Base-by-base conservation (phyloP, 2,888 invertebrate species). In the Clepsis dumicolana region DNA sequence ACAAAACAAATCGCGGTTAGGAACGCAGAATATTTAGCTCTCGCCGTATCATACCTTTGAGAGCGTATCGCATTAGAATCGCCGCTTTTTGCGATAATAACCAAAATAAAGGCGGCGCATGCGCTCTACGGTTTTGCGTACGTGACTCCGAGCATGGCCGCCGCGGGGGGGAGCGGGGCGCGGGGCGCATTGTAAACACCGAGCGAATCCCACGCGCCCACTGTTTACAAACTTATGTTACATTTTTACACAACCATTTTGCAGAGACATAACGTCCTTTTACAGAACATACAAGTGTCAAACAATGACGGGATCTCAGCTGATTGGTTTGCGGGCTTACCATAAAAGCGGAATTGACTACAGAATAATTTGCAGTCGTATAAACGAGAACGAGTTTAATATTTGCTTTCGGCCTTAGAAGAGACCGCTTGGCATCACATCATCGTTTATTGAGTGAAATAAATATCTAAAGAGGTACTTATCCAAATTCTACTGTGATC, bases 111-210 rank as follows among this genome's bases (percentile, higher is more conserved):
- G 83, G 74, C 73, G 75, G 77, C 92, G 90, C 91, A 87, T 88
- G 91, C 92, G 92, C 88, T 50, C 41, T 79, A 75, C 65, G 72
- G 73, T 71, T 72, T 74, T 87, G 93, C 92, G 88, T 93, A 93
- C 93, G 93, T 93, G 93, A 93, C 92, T 86, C 38, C 75, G 71
- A 80, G 88, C 93, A 93, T 90, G 91, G 85, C 85, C 74, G 80
- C 82, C 75, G 72, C 60, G 72, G 4, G 72, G 69, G 69, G 73
- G 56, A 65, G 76, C 41, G 70, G 76, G 35, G 70, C 73, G 73
- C 71, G 71, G 70, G 72, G 75, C 71, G 70, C 72, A 66, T 54
- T 85, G 87, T 89, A 87, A 89, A 89, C 89, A 89, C 65, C 41
- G 57, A 67, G 77, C 79, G 79, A 84, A 86, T 84, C 87, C 82